Evolutionary conservation across 2,797 vertebrate species (phyloP).

Genomic region (Tenualosa ilisha): DNA sequence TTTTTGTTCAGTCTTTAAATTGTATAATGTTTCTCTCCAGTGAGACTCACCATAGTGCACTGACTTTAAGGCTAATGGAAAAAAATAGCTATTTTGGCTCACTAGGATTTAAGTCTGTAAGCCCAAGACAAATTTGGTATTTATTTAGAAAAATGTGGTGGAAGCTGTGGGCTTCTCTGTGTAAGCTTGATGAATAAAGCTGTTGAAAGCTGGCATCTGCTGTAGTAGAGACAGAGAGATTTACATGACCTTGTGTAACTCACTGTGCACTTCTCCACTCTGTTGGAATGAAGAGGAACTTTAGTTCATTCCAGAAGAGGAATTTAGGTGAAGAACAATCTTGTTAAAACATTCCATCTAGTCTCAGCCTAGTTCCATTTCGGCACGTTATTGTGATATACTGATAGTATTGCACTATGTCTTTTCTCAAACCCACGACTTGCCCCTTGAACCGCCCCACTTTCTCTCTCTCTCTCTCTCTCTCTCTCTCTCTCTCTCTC

Average conservation of each 20-base stretch:
- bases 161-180: background rate
- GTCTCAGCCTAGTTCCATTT: too few species aligned
- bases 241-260: background rate
- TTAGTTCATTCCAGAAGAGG: background rate
- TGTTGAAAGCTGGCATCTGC: background rate
- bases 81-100: background rate
- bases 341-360: too few species aligned
- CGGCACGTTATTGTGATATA: too few species aligned
- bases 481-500: slow-evolving; percentile 36
- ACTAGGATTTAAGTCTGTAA: background rate
- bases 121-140: background rate
- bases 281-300: background rate
- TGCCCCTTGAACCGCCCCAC: background rate
- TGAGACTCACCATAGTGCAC: background rate
- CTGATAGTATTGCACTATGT: slow-evolving; percentile 44
- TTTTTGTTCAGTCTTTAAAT: background rate
- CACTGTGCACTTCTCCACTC: background rate
- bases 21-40: background rate
- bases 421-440: slow-evolving; percentile 68
- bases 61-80: background rate
- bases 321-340: slow-evolving; percentile 44
- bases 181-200: background rate
- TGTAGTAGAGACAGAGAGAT: background rate
- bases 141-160: slow-evolving; percentile 13
- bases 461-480: slow-evolving; percentile 43